Base-by-base conservation (phyloP, 2,888 invertebrate species). In the Eledone cirrhosa region DNA sequence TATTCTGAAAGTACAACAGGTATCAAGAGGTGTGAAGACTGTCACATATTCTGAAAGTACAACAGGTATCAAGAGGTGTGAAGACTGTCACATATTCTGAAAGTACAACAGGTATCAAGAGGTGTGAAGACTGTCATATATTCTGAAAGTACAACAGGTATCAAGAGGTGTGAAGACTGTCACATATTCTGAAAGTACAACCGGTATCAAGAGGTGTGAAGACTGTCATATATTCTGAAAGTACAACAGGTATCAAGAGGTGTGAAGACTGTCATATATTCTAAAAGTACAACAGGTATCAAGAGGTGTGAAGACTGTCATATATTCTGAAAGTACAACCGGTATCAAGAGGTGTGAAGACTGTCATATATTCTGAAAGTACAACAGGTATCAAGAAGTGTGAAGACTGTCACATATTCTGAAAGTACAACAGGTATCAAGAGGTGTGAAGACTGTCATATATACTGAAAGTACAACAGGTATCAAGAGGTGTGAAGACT, bases 71-170 rank as follows among this genome's bases (percentile, higher is more conserved):
- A 67, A 24, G 0, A 94, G 89, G 95, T 94, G 22, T 95, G 93
- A 27, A 99, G 93, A 0, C 95, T 96, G 86, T 98, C 98, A 33
- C 97, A 93, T 29, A 98, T 91, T 82, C 90, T 88, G 83, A 29
- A 29, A 29, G n/a, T 14, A 1, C 19, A 67, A 67, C 16, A 22
- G 0, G 27, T 2, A 29, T 2, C 11, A 67, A 24, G 0, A 94
- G 89, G 95, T 94, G 22, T 95, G 93, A 27, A 99, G 93, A 0
- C 95, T 96, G 86, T 98, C 98, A 33, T 97, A 93, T 29, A 98
- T 91, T 82, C 90, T 88, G 83, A 29, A 29, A 29, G n/a, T 14
- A 1, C 19, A 67, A 67, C 16, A 22, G 0, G 27, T 2, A 29
- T 2, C 11, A 67, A 24, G 0, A 94, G 89, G 95, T 94, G 22